Evolutionary conservation across 2,888 invertebrate species (phyloP), one percentile per base, ranked within the genome.

Genomic region (Punctoribates punctum): DNA sequence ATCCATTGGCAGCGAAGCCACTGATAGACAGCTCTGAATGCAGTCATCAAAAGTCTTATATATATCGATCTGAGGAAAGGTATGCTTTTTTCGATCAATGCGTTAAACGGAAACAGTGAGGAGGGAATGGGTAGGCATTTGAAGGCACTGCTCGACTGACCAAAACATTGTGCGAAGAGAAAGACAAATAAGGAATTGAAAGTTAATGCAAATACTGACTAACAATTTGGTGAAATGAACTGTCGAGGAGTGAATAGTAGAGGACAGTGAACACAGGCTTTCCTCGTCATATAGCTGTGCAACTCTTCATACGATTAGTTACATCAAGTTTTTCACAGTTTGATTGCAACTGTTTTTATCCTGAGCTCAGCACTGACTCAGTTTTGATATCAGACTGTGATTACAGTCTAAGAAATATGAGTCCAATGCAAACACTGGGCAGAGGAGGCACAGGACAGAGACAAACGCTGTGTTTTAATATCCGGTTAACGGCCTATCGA

Each of bases 181-280:
- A 70, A 70, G 42, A 70, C 25, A 70, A 70, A 70, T 70, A 70
- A 46, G 11, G 67, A 46, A 46, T 70, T 25, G 70, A 46, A 70
- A 46, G 70, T 70, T 70, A 70, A 70, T 70, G 70, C 70, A 70
- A 70, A 70, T 70, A 70, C 34, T 70, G 70, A 70, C 23, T 70
- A 70, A 70, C 70, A 6, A 17, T 70, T 70, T 25, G 70, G n/a
- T 11, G 11, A 57, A 57, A 57, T 57, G 57, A 57, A 57, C 57
- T 25, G 23, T 9, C 23, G n/a, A 57, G 17, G 20, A 57, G 57
- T 23, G 57, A n/a, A 17, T 1, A n/a, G 54, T 20, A 54, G n/a
- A n/a, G 62, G 62, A 25, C 13, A 25, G 62, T 8, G 11, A 34
- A 38, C n/a, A 2, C n/a, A 15, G 38, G 65, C 23, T 57, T 23